These are phyloP conservation scores for Trichoplusia ni DNA, from an alignment of 1,140 invertebrate species.

Conservation along the genomic window DNA sequence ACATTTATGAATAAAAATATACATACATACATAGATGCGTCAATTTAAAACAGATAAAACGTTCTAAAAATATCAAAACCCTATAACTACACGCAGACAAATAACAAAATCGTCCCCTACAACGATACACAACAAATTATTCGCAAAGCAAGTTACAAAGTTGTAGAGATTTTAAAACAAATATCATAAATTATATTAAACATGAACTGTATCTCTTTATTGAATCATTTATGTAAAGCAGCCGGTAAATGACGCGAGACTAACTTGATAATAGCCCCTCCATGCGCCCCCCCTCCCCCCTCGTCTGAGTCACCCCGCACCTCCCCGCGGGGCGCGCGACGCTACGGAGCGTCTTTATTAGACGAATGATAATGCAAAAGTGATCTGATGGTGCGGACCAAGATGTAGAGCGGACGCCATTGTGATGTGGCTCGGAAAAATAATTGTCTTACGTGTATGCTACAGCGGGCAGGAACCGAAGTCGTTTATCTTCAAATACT, in stretches of 20 bases:
- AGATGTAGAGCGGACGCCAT: neutral
- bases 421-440: slow-evolving; percentile 13
- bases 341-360: slow-evolving; percentile 31
- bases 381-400: slow-evolving; percentile 25
- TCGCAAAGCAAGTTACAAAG: neutral
- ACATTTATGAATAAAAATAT: too few species aligned
- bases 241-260: slow-evolving; percentile 51
- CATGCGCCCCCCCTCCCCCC: slow-evolving; percentile 1
- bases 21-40: too few species aligned
- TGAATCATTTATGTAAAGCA: slow-evolving; percentile 57
- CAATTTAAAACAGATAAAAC: too few species aligned
- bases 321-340: slow-evolving; percentile 11
- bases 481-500: too few species aligned
- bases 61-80: too few species aligned
- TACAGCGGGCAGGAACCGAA: too few species aligned
- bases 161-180: neutral
- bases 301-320: neutral
- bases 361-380: slow-evolving; percentile 39
- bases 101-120: too few species aligned
- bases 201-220: slow-evolving; percentile 39
- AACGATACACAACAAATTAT: too few species aligned
- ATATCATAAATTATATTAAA: slow-evolving; percentile 12
- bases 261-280: slow-evolving; percentile 50
- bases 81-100: too few species aligned
- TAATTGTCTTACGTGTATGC: neutral